Percentiles rank a stretch among this genome's conserved stretches.
These are phyloP conservation scores for Scelioninae gen. 1 DNA, from an alignment of 2,888 invertebrate species.

Conservation along the genomic window DNA sequence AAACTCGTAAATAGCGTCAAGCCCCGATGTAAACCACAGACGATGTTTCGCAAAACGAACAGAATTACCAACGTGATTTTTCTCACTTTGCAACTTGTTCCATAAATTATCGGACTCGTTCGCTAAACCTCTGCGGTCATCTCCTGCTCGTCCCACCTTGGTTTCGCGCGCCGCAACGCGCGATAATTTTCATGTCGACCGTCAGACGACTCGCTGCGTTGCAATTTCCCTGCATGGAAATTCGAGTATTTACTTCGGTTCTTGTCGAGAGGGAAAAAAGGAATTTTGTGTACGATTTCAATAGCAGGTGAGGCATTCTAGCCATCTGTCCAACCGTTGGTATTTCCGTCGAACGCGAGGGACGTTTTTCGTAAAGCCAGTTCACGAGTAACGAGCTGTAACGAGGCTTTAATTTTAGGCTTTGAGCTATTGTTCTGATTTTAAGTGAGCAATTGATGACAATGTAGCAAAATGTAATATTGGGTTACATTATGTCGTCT, in stretches of 20 bases:
- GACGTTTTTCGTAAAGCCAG: conserved; percentile 17
- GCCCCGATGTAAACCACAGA: not conserved
- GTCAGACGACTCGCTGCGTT: conserved; percentile 72
- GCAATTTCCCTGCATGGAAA: conserved; percentile 71
- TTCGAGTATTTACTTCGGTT: conserved; percentile 11
- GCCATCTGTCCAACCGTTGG: not conserved
- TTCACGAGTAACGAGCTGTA: conserved; percentile 38
- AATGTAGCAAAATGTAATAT: conserved; percentile 38
- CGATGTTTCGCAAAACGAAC: conserved; percentile 74
- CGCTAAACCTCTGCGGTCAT: conserved; percentile 53
- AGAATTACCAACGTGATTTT: conserved; percentile 80
- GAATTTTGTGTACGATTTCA: conserved; percentile 19
- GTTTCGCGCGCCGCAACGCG: too few species aligned
- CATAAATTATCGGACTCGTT: conserved; percentile 80
- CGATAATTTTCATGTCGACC: conserved; percentile 70
- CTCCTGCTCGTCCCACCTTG: too few species aligned
- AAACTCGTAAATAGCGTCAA: conserved; percentile 79
- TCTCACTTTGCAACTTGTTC: conserved; percentile 83
- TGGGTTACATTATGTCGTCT: conserved; percentile 33
- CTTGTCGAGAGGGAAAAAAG: conserved; percentile 6
- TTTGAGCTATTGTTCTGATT: conserved; percentile 41
- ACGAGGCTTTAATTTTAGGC: conserved; percentile 35
- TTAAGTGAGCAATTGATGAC: conserved; percentile 37
- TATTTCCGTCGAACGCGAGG: conserved; percentile 23
- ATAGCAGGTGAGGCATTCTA: conserved; percentile 13